Conservation (phyloP, 2,113 vertebrate genomes). For the Hippopotamus amphibius region DNA sequence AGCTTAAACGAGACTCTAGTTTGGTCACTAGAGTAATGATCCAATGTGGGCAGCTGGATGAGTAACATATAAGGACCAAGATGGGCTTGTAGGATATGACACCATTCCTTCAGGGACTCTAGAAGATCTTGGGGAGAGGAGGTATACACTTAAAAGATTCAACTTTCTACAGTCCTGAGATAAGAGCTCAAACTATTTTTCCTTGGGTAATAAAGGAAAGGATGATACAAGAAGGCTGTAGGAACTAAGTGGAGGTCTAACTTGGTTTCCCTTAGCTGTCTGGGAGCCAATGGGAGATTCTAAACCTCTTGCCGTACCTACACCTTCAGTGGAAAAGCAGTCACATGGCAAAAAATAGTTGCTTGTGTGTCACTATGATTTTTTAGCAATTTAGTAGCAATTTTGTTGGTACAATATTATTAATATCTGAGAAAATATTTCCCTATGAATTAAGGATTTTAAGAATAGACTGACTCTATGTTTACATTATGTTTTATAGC, state of each 20-base stretch:
- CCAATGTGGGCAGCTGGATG: background rate
- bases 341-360: background rate
- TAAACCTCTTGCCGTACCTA: background rate
- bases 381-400: background rate
- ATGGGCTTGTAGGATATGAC: background rate
- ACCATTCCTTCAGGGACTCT: background rate
- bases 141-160: background rate
- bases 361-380: background rate
- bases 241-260: background rate
- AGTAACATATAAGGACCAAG: background rate
- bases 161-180: background rate
- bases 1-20: background rate
- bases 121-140: background rate
- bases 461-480: background rate
- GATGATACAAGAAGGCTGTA: background rate
- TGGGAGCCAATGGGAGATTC: background rate
- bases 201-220: background rate
- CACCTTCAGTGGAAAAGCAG: background rate
- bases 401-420: background rate
- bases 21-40: background rate
- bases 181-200: background rate
- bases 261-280: background rate
- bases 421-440: slow-evolving; percentile 40
- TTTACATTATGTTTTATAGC: slow-evolving; percentile 3
- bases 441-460: slow-evolving; percentile 8